Evolutionary conservation across 2,113 vertebrate species (phyloP).

Genomic region (Gymnobelideus leadbeateri): DNA sequence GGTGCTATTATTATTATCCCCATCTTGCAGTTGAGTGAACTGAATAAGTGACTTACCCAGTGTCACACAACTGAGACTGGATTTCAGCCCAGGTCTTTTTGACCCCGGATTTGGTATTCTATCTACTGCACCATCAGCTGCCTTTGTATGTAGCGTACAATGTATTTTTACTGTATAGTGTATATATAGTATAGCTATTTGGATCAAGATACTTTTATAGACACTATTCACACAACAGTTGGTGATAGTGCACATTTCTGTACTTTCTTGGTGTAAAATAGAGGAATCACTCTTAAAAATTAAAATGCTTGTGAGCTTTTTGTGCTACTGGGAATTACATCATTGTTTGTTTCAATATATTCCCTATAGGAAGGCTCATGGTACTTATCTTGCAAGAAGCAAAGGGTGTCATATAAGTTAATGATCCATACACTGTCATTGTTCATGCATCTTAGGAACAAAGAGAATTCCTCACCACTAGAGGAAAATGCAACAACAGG

Average conservation of each 20-base stretch:
- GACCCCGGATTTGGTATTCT: not conserved
- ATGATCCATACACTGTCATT: not conserved
- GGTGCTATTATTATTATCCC: not conserved
- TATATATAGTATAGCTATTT: not conserved
- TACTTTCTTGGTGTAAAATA: not conserved
- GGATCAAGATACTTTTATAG: not conserved
- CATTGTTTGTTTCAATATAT: slow-evolving; percentile 17
- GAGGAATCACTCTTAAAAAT: slow-evolving; percentile 28
- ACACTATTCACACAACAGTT: not conserved
- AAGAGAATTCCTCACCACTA: slow-evolving; percentile 84
- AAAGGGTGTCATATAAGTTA: slow-evolving; percentile 1
- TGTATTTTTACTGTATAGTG: not conserved
- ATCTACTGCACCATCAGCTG: not conserved
- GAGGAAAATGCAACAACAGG: slow-evolving; percentile 80
- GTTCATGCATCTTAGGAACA: slow-evolving; percentile 85
- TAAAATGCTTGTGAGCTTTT: slow-evolving; percentile 31
- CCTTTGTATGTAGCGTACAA: not conserved
- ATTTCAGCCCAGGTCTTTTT: not conserved
- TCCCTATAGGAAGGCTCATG: slow-evolving; percentile 6
- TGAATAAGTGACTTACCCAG: not conserved
- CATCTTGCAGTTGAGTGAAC: not conserved
- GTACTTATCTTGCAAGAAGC: slow-evolving; percentile 16
- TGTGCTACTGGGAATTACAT: slow-evolving; percentile 20
- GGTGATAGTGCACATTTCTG: not conserved
- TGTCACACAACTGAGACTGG: not conserved